Evolutionary conservation across 2,113 vertebrate species (phyloP).

Genomic region (Anarhynchus alexandrinus): DNA sequence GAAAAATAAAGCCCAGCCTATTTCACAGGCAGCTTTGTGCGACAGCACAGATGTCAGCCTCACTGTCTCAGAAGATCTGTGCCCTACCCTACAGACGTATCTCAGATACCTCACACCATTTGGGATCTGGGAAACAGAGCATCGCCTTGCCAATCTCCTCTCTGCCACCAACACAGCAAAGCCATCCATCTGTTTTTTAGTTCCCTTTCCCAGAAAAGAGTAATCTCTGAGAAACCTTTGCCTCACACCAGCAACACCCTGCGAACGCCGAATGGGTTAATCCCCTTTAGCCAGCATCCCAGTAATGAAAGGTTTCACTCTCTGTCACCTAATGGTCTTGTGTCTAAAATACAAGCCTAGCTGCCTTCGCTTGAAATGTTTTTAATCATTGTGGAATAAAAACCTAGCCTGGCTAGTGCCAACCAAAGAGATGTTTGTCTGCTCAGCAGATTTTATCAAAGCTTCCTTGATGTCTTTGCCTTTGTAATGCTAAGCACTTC

Average conservation of each 20-base stretch:
- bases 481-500: constrained; percentile 70
- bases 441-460: constrained; percentile 73
- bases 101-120: neutral
- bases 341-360: constrained; percentile 47
- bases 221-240: neutral
- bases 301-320: constrained; percentile 44
- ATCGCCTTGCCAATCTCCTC: neutral
- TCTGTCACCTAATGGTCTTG: constrained; percentile 59
- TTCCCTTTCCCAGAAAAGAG: neutral
- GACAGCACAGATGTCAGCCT: constrained; percentile 14
- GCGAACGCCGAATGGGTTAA: constrained; percentile 12
- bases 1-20: constrained; percentile 40
- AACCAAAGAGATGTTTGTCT: constrained; percentile 65
- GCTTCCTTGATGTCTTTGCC: constrained; percentile 68
- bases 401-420: constrained; percentile 61
- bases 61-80: neutral
- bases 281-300: neutral
- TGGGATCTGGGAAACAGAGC: neutral
- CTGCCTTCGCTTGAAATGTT: constrained; percentile 51
- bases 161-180: neutral
- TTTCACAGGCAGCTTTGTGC: constrained; percentile 33
- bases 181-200: neutral
- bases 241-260: neutral
- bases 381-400: constrained; percentile 65
- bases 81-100: neutral